Percentiles rank a stretch among this genome's conserved stretches.
phyloP scores from a whole-genome alignment of 2,113 vertebrate genomes.

The Nothobranchius kuhntae region DNA sequence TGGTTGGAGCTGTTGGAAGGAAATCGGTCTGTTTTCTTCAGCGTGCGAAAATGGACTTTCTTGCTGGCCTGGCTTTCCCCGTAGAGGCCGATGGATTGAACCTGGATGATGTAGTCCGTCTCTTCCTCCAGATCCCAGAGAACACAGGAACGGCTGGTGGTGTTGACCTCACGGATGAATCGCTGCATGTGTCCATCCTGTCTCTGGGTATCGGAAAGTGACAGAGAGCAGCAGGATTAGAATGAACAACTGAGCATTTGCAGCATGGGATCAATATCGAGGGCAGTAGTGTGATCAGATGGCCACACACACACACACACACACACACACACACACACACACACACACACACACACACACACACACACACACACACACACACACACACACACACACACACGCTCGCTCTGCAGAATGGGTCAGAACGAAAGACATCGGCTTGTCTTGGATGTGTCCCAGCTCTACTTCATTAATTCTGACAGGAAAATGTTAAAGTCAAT shows the following conservation, averaged over 20 bases:
- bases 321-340: not conserved
- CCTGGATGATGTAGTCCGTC: constrained; percentile 93
- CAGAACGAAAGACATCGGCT: not conserved
- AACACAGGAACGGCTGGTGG: constrained; percentile 92
- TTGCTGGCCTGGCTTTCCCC: constrained; percentile 95
- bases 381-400: not conserved
- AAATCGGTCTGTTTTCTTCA: constrained; percentile 91
- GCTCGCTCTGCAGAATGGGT: not conserved
- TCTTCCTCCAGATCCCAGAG: constrained; percentile 97
- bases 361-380: not conserved
- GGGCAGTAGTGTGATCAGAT: not conserved
- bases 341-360: not conserved
- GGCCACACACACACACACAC: not conserved
- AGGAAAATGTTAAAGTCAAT: constrained; percentile 3
- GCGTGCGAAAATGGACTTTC: constrained; percentile 90
- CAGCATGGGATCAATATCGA: not conserved
- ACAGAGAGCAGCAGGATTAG: not conserved
- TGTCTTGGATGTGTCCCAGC: not conserved
- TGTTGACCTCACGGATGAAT: constrained; percentile 97
- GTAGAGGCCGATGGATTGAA: constrained; percentile 92
- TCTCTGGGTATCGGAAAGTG: constrained; percentile 75
- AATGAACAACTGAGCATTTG: not conserved
- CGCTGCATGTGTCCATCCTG: constrained; percentile 94
- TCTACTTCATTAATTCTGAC: constrained; percentile 1
- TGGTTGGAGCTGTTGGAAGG: constrained; percentile 95